These are phyloP conservation scores for Anableps anableps DNA, from an alignment of 2,797 vertebrate genomes.

Conservation along the genomic window DNA sequence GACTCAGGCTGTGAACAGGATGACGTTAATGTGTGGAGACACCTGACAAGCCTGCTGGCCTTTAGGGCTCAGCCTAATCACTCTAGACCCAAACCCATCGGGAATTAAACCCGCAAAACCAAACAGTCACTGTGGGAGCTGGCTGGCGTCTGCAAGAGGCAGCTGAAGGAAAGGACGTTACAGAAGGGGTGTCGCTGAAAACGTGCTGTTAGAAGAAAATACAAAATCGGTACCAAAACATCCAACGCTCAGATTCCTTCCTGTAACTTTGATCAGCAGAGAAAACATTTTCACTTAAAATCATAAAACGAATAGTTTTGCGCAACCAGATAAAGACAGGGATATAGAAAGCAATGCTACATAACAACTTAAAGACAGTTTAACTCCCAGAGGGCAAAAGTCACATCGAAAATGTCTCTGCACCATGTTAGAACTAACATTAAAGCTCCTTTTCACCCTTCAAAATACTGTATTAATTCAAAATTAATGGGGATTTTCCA, in stretches of 20 bases:
- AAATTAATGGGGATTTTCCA: constrained; percentile 75
- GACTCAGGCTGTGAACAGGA: constrained; percentile 71
- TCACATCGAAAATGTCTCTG: constrained; percentile 36
- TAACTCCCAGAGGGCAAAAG: constrained; percentile 44
- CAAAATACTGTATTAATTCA: constrained; percentile 62
- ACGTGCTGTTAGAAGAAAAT: constrained; percentile 1
- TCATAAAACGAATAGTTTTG: constrained; percentile 17
- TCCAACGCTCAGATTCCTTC: background rate
- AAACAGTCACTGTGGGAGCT: constrained; percentile 80
- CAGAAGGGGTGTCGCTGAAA: constrained; percentile 4
- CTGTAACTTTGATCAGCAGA: background rate
- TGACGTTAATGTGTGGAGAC: constrained; percentile 77
- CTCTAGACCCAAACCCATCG: constrained; percentile 72
- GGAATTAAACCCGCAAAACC: constrained; percentile 80
- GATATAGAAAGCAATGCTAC: constrained; percentile 19
- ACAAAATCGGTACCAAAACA: background rate
- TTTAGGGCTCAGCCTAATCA: constrained; percentile 78
- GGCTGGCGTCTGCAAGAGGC: constrained; percentile 66
- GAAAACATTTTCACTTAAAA: constrained; percentile 17
- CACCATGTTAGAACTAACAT: constrained; percentile 44
- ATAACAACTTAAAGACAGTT: constrained; percentile 27
- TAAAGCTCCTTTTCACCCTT: constrained; percentile 49
- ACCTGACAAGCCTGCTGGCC: constrained; percentile 77
- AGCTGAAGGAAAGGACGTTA: constrained; percentile 24
- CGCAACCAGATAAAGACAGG: constrained; percentile 10